phyloP scores from a whole-genome alignment of 2,797 vertebrate species.

The Crypturellus tataupa region DNA sequence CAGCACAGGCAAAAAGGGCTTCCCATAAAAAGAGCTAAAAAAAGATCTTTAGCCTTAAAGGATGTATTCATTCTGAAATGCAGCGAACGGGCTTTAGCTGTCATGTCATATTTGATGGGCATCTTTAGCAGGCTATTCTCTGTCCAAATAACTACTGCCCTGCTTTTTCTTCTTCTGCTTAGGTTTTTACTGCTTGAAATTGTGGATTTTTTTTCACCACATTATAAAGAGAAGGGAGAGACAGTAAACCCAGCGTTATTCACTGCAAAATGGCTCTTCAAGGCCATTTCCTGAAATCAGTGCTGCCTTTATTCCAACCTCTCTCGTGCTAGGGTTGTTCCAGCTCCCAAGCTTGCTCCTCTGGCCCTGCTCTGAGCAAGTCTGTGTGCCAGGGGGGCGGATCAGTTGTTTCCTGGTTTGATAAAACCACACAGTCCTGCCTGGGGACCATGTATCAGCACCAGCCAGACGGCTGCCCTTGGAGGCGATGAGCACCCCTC shows the following conservation, averaged over 20 bases:
- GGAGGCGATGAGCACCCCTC: background rate
- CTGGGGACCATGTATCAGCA: background rate
- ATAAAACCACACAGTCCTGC: background rate
- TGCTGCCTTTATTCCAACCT: background rate
- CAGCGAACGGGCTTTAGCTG: background rate
- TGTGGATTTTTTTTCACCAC: background rate
- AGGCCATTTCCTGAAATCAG: background rate
- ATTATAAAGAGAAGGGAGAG: background rate
- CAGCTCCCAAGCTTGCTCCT: background rate
- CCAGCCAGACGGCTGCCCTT: background rate
- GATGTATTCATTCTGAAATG: background rate
- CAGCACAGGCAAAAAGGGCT: background rate
- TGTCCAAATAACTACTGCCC: background rate
- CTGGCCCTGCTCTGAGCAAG: background rate
- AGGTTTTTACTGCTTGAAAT: background rate
- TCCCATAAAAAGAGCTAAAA: slow-evolving; percentile 33
- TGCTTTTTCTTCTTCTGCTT: background rate
- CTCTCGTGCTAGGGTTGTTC: background rate
- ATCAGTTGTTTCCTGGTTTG: background rate
- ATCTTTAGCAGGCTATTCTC: background rate
- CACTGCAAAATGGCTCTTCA: background rate
- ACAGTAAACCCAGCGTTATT: background rate
- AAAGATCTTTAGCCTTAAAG: slow-evolving; percentile 29
- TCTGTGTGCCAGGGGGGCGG: rapidly evolving
- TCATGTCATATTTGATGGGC: background rate